Conservation (phyloP, 1,140 invertebrate genomes). For the Heliconius hewitsoni region DNA sequence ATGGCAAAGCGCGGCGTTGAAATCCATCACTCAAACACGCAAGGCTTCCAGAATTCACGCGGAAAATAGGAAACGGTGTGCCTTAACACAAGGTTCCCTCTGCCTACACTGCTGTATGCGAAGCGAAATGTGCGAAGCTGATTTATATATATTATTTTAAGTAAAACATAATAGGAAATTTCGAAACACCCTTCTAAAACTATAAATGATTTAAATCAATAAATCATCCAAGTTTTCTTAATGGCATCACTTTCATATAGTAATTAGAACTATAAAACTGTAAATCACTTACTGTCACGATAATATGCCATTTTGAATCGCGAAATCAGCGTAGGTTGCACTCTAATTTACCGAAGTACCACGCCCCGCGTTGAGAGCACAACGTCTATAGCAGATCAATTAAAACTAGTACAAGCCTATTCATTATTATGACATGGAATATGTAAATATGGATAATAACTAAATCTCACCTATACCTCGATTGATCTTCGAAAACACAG, state of each 20-base stretch:
- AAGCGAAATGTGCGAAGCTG: too few relatives aligned
- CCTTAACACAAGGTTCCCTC: too few relatives aligned
- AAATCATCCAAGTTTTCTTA: background rate
- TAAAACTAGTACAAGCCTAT: conserved; percentile 58
- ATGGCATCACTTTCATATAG: background rate
- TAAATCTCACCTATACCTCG: background rate
- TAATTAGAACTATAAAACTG: background rate
- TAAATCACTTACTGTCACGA: background rate
- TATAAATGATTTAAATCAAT: background rate
- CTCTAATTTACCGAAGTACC: conserved; percentile 51
- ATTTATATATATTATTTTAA: too few relatives aligned
- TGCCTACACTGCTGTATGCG: too few relatives aligned
- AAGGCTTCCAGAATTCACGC: too few relatives aligned
- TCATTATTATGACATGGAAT: conserved; percentile 43
- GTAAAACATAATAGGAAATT: background rate
- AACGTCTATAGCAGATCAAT: conserved; percentile 60
- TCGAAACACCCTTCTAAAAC: background rate
- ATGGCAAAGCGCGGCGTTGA: too few relatives aligned
- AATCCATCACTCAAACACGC: too few relatives aligned
- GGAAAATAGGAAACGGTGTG: too few relatives aligned
- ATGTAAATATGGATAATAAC: background rate
- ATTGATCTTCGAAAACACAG: too few relatives aligned
- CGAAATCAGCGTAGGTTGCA: conserved; percentile 53
- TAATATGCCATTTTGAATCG: background rate
- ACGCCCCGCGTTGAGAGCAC: conserved; percentile 55